Evolutionary conservation across 2,113 vertebrate genomes (phyloP), one percentile per base, ranked within the genome.

Genomic region (Tenrec ecaudatus): DNA sequence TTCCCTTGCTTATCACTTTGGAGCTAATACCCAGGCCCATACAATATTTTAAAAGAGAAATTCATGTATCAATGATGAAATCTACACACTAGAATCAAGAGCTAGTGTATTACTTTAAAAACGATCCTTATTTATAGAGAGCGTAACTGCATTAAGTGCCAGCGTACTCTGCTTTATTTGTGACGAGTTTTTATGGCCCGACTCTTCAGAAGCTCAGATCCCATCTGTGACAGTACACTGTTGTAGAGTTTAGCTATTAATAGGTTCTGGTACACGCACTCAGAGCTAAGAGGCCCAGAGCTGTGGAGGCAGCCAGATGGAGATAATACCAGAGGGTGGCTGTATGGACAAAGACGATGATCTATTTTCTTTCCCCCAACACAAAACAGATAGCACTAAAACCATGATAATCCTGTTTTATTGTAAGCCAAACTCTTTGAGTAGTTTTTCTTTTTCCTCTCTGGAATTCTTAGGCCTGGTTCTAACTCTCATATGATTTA

Each of bases 141-240:
- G 89, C 77, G 95, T 97, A 96, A 97, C 93, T 97, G 96, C 60
- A 96, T 94, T 96, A 97, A 95, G 94, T 97, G 95, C 93, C 95
- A 96, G 78, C 96, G 93, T 0, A 2, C n/a, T 86, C 40, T 94
- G 96, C 97, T 96, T 96, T 96, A 91, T 97, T 95, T 95, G 92
- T 97, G 97, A 97, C 88, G 95, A 91, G 93, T 95, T 96, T 96
- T 95, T 96, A 94, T 92, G 88, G 89, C 94, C 95, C 98, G 91
- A 97, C 93, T 94, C 95, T 97, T 97, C 79, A 96, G 96, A 97
- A 97, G 97, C 97, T 90, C 96, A 93, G 95, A 97, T 96, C 96
- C 97, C 97, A 98, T 98, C 98, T 98, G 98, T 95, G 96, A 94
- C 88, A 98, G 96, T 97, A 98, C 97, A 97, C 96, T 98, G 97